Percentiles rank a stretch among this genome's conserved stretches.
These are phyloP conservation scores for Ditula angustiorana DNA, from an alignment of 2,888 invertebrate genomes.

Conservation along the genomic window DNA sequence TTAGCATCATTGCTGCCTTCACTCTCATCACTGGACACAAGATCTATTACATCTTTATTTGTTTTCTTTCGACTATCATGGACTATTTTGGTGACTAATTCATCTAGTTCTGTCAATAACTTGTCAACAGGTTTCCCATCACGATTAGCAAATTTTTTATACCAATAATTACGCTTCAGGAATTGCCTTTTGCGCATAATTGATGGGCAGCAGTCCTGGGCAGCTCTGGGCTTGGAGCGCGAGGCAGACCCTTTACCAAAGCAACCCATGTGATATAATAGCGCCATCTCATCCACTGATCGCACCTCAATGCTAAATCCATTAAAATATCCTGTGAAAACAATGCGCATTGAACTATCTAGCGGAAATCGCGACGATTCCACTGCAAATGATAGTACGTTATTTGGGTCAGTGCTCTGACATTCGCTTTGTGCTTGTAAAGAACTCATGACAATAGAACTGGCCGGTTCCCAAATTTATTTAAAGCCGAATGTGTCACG, in stretches of 20 bases:
- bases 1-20: constrained; percentile 51
- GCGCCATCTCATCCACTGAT: constrained; percentile 85
- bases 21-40: constrained; percentile 77
- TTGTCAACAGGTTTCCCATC: constrained; percentile 52
- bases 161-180: constrained; percentile 84
- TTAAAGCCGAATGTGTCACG: constrained; percentile 66
- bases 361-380: constrained; percentile 77
- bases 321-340: constrained; percentile 87
- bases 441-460: constrained; percentile 73
- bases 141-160: constrained; percentile 66
- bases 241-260: constrained; percentile 91
- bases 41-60: constrained; percentile 73
- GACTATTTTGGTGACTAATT: constrained; percentile 61
- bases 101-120: constrained; percentile 67
- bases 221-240: constrained; percentile 80
- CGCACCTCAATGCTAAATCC: constrained; percentile 88
- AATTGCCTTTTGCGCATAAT: constrained; percentile 87
- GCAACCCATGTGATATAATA: constrained; percentile 89
- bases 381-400: constrained; percentile 66
- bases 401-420: constrained; percentile 78
- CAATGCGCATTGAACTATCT: constrained; percentile 72
- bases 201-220: constrained; percentile 66
- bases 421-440: constrained; percentile 75
- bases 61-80: constrained; percentile 56
- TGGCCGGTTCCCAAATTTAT: constrained; percentile 75